Conservation (phyloP, 2,113 vertebrate species). For the Cygnus buccinator region DNA sequence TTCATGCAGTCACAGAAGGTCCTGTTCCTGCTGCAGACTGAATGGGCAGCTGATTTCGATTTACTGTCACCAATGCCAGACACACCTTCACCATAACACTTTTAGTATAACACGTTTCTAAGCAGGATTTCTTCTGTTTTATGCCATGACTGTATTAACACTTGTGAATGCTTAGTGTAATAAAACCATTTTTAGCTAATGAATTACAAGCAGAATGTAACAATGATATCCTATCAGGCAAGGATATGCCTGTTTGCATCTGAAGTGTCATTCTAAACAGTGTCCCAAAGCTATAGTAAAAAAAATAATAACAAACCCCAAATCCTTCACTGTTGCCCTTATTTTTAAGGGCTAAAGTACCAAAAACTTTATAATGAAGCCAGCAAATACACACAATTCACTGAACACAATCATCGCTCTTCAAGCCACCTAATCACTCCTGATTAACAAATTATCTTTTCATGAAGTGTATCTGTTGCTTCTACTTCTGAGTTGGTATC, state of each 20-base stretch:
- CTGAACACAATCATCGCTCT: fast-evolving
- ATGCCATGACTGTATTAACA: background rate
- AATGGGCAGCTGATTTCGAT: background rate
- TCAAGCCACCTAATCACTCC: background rate
- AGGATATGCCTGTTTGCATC: background rate
- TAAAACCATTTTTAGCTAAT: background rate
- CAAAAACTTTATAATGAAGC: background rate
- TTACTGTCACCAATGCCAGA: background rate
- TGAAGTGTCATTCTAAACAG: background rate
- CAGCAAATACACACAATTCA: background rate
- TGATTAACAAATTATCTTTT: background rate
- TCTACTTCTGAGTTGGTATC: background rate
- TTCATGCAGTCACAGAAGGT: background rate
- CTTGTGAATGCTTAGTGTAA: background rate
- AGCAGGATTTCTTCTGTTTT: background rate
- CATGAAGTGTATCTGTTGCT: fast-evolving
- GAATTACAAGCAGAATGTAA: background rate
- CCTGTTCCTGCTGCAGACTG: background rate
- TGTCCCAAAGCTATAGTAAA: background rate
- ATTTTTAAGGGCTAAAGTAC: background rate
- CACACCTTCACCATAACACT: background rate
- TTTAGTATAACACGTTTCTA: background rate
- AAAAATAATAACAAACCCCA: background rate
- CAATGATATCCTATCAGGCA: background rate
- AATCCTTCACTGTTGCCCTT: background rate